Evolutionary conservation across 2,888 invertebrate species (phyloP).

Genomic region (Diarsia brunnea): DNA sequence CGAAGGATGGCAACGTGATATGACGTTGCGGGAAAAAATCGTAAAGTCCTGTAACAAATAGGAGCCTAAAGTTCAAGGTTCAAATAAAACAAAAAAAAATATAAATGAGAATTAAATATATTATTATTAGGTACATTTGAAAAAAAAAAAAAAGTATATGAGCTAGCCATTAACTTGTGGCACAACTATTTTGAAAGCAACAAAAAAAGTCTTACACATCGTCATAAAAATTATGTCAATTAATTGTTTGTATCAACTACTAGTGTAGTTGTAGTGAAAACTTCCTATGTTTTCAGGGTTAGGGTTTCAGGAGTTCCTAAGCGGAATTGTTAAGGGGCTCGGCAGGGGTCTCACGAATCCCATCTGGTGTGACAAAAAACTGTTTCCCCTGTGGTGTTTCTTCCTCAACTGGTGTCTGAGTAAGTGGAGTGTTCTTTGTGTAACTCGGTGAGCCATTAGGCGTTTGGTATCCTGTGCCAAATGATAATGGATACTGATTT

Average conservation of each 20-base stretch:
- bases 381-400: background rate
- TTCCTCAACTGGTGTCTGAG: background rate
- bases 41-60: background rate
- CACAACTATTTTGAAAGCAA: background rate
- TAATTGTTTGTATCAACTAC: background rate
- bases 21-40: background rate
- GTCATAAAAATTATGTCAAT: background rate
- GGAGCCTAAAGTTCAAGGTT: background rate
- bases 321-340: background rate
- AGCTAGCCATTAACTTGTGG: background rate
- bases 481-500: background rate
- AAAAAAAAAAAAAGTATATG: too few relatives aligned
- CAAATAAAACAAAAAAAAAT: background rate
- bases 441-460: background rate
- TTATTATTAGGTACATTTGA: background rate
- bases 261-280: background rate
- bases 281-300: background rate
- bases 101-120: background rate
- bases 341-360: constrained; percentile 12
- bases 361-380: constrained; percentile 13
- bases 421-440: background rate
- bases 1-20: background rate
- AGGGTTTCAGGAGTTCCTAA: background rate
- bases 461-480: background rate
- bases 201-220: background rate